phyloP scores from a whole-genome alignment of 2,797 vertebrate species.

The Galaxias olidus region DNA sequence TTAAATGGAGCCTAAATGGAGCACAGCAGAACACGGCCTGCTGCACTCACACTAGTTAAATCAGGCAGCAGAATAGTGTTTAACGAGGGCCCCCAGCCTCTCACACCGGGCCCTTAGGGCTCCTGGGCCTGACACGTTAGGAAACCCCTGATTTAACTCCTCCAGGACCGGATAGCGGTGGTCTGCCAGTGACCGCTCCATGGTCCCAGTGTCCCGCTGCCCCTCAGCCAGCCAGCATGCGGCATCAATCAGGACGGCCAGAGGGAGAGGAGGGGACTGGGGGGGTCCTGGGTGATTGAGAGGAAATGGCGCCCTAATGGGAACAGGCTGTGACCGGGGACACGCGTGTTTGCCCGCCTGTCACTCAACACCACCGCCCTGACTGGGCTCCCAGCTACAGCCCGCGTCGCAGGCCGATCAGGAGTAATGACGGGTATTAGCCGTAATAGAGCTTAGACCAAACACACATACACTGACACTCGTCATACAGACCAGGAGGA shows the following conservation, averaged over 20 bases:
- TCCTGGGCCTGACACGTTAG: not conserved
- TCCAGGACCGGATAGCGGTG: constrained; percentile 30
- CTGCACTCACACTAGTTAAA: too few relatives aligned
- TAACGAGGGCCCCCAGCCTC: too few relatives aligned
- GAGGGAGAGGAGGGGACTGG: constrained; percentile 49
- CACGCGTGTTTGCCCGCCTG: constrained; percentile 48
- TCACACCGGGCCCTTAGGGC: not conserved
- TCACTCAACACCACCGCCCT: constrained; percentile 61
- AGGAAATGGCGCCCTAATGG: constrained; percentile 74
- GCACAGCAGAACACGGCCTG: too few relatives aligned
- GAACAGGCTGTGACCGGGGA: constrained; percentile 68
- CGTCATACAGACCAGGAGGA: constrained; percentile 41
- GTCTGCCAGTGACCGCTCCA: constrained; percentile 44
- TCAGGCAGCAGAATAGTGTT: too few relatives aligned
- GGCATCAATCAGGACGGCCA: constrained; percentile 63
- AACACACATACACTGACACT: constrained; percentile 33
- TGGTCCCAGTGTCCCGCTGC: constrained; percentile 27
- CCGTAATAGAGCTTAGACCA: constrained; percentile 33
- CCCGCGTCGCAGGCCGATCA: constrained; percentile 20
- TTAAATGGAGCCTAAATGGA: too few relatives aligned
- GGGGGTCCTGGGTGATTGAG: constrained; percentile 54
- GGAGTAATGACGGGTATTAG: constrained; percentile 53
- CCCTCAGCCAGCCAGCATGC: constrained; percentile 43
- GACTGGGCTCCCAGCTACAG: constrained; percentile 54
- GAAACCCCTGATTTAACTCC: constrained; percentile 16